Evolutionary conservation across 2,113 vertebrate species (phyloP), one percentile per base, ranked within the genome.

Genomic region (Microtus oregoni): DNA sequence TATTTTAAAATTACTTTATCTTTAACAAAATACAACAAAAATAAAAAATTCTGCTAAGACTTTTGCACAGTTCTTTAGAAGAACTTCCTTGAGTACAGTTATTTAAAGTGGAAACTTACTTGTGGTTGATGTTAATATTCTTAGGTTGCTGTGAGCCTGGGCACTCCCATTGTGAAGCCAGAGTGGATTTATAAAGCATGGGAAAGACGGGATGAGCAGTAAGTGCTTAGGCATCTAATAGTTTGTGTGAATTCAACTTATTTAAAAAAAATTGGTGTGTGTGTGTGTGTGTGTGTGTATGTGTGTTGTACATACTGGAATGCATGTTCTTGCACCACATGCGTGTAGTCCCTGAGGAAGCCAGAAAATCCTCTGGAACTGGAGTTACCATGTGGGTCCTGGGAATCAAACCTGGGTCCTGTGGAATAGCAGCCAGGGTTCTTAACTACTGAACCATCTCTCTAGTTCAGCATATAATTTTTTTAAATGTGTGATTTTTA

Each of bases 141-240:
- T 97, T 97, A 99, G 99, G 97, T 99, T 98, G 99, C 99, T 58
- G 99, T 99, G 77, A 99, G 99, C 95, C 98, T 99, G 98, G 99
- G 99, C 61, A 99, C 99, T 63, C 99, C 99, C 75, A 99, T 99
- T 13, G 98, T 99, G 98, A 99, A 99, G 95, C 98, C 99, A 88
- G 98, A 99, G 61, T 99, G 99, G 99, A 99, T 99, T 98, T 98
- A 98, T 85, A 99, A 99, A 95, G 98, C 99, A 61, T 99, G 99
- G 99, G 99, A 99, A 96, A 99, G 97, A 95, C 99, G 99, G 97
- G 98, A 99, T 97, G 99, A 99, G 77, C 97, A 98, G 99, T 98
- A 97, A 97, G 98, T 97, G 7, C 95, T 96, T 86, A 89, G 77
- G 79, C 93, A 92, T 86, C 85, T 30, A 73, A 4, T 95, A 63